These are phyloP conservation scores for Achatina immaculata DNA, from an alignment of 1,140 invertebrate species.

Conservation along the genomic window DNA sequence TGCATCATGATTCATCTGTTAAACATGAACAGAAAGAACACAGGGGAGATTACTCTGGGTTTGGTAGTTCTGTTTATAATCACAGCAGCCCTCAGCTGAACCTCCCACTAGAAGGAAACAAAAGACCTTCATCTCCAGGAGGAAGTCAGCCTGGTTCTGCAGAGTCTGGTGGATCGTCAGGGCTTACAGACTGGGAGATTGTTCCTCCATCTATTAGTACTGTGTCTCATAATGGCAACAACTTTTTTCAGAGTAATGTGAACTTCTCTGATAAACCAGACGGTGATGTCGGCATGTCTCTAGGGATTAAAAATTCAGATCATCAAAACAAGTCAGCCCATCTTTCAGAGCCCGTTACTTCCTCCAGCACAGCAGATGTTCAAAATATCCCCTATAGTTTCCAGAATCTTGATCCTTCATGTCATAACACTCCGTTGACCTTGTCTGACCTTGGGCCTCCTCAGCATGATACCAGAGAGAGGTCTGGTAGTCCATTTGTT, in stretches of 20 bases:
- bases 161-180: constrained; percentile 36
- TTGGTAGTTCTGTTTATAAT: not conserved
- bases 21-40: not conserved
- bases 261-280: not conserved
- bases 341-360: not conserved
- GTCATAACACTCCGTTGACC: not conserved
- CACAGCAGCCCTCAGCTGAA: not conserved
- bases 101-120: constrained; percentile 10
- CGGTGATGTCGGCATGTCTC: not conserved
- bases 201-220: constrained; percentile 46
- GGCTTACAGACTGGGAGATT: constrained; percentile 61
- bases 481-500: constrained; percentile 7
- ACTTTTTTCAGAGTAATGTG: constrained; percentile 56
- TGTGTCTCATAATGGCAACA: constrained; percentile 45
- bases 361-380: no score
- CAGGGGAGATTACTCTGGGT: constrained; percentile 12
- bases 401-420: not conserved
- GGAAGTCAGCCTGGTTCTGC: constrained; percentile 35
- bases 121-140: constrained; percentile 8
- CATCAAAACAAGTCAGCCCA: not conserved
- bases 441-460: not conserved
- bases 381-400: not conserved
- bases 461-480: not conserved
- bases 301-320: not conserved
- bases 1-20: not conserved